A percentile compares a stretch with the other conserved stretches of the same genome.
phyloP scores from a whole-genome alignment of 53 echinoderm and acorn worm species.

The Luidia sarsii region DNA sequence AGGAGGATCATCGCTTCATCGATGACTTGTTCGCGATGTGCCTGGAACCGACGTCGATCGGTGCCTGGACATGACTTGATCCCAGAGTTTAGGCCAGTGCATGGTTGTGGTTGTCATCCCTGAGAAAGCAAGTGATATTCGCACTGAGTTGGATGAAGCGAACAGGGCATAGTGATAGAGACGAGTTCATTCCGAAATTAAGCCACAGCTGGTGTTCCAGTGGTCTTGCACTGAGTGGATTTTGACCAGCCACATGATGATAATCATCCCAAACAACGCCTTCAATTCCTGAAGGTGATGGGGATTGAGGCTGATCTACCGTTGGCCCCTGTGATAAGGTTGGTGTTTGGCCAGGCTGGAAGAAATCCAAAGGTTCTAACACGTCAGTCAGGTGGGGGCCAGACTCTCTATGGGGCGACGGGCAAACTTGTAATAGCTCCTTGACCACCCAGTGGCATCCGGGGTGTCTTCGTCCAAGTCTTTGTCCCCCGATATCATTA shows the following conservation, averaged over 20 bases:
- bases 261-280: slow-evolving; percentile 10
- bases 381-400: no score
- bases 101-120: no score
- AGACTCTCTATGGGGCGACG: no score
- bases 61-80: not conserved
- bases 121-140: not conserved
- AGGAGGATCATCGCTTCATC: slow-evolving; percentile 31
- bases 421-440: no score
- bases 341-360: not conserved
- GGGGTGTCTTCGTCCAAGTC: not conserved
- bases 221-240: not conserved
- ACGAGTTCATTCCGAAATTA: no score
- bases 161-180: no score
- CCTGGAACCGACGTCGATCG: not conserved
- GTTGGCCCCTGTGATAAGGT: not conserved
- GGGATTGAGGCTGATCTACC: not conserved
- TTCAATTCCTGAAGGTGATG: not conserved
- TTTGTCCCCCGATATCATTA: not conserved
- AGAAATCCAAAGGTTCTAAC: no score
- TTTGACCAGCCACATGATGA: slow-evolving; percentile 16
- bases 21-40: not conserved
- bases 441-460: no score
- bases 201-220: not conserved
- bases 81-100: slow-evolving; percentile 9
- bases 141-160: no score